A percentile compares a stretch with the other conserved stretches of the same genome.
Evolutionary conservation across 2,113 vertebrate genomes (phyloP).

Genomic region (Enhydra lutris): DNA sequence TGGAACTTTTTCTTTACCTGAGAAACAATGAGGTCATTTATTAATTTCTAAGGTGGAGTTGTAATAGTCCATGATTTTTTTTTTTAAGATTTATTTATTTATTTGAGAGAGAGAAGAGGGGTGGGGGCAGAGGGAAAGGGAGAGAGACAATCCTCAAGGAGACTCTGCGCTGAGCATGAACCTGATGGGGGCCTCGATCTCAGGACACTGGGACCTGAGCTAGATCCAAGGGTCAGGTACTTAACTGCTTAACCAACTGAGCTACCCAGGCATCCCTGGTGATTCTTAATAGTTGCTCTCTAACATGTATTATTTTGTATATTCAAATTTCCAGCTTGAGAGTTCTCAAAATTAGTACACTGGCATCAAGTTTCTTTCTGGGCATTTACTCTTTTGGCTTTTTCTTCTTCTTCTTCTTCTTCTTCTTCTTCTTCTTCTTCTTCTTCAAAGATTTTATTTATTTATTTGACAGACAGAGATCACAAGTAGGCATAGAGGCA

Average conservation of each 20-base stretch:
- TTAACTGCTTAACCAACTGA: not conserved
- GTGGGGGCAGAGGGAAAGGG: not conserved
- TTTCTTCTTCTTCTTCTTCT: not conserved
- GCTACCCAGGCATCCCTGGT: not conserved
- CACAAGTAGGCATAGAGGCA: no score
- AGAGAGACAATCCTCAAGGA: not conserved
- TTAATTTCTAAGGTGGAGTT: not conserved
- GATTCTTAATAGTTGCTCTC: not conserved
- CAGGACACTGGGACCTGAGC: not conserved
- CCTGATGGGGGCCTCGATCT: not conserved
- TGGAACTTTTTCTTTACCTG: not conserved
- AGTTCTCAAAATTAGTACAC: not conserved
- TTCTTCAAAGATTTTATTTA: not conserved
- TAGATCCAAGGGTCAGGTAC: not conserved
- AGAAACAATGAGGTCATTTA: not conserved
- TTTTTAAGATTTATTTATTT: not conserved
- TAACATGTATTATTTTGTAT: not conserved
- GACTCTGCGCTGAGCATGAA: not conserved
- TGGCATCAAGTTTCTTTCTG: not conserved
- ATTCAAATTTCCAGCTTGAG: conserved; percentile 7
- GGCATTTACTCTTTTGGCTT: not conserved
- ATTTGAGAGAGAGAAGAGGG: not conserved
- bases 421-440: not conserved
- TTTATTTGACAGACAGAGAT: no score
- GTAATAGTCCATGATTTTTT: not conserved